These are phyloP conservation scores for Tipula helvola DNA, from an alignment of 2,888 invertebrate genomes.

Conservation along the genomic window DNA sequence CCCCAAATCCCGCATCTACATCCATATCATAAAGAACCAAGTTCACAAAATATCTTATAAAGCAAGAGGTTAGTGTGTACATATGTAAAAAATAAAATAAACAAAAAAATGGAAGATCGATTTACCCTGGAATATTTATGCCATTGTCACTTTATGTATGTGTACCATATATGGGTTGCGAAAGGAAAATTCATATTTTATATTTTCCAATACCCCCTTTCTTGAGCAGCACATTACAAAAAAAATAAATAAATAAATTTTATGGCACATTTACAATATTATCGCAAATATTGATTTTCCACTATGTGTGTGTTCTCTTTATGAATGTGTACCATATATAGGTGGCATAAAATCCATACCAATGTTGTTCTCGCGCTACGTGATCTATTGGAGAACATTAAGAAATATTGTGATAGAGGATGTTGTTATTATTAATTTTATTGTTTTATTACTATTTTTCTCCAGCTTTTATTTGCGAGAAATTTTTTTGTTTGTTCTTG, in stretches of 20 bases:
- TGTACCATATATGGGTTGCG: not conserved
- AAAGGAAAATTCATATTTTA: not conserved
- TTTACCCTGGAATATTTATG: not conserved
- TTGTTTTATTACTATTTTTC: not conserved
- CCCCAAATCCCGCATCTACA: not conserved
- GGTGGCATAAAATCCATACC: not conserved
- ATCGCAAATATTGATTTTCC: not conserved
- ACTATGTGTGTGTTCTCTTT: not conserved
- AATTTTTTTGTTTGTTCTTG: no score
- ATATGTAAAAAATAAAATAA: not conserved
- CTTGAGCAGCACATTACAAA: not conserved
- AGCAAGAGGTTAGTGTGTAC: not conserved
- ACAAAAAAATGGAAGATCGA: not conserved
- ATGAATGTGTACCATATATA: not conserved
- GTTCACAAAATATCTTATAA: not conserved
- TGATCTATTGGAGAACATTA: not conserved
- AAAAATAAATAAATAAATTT: not conserved
- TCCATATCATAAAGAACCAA: not conserved
- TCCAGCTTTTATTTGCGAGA: not conserved
- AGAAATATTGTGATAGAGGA: not conserved
- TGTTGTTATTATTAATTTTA: not conserved
- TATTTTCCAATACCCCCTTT: not conserved
- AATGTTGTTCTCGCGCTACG: not conserved
- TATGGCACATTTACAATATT: not conserved
- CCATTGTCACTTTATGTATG: not conserved